Evolutionary conservation across 1,140 invertebrate genomes (phyloP).

Genomic region (Amyelois transitella): DNA sequence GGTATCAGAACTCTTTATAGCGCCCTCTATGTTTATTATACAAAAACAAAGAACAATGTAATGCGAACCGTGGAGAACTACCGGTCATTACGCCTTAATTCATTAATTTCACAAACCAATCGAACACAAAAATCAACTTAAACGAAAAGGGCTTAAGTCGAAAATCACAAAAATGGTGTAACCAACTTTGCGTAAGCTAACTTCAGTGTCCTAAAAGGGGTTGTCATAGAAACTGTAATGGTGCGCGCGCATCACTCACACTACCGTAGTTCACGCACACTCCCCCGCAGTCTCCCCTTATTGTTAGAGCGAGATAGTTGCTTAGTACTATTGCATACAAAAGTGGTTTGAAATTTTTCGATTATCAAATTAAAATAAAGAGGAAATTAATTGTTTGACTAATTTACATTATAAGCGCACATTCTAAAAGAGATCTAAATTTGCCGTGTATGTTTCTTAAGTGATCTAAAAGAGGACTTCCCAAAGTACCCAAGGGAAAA

Average conservation of each 20-base stretch:
- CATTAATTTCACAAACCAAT: constrained; percentile 12
- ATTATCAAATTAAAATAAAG: no score
- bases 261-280: constrained; percentile 26
- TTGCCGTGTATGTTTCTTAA: no score
- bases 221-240: constrained; percentile 72
- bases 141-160: constrained; percentile 7
- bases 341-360: constrained; percentile 18
- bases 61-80: constrained; percentile 60
- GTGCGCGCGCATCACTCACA: constrained; percentile 65
- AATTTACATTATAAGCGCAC: background rate
- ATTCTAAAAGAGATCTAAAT: no score
- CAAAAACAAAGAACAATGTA: constrained; percentile 59
- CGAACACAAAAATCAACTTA: background rate
- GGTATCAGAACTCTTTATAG: background rate
- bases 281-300: constrained; percentile 36
- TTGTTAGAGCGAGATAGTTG: constrained; percentile 41
- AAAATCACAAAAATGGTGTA: constrained; percentile 13
- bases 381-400: no score
- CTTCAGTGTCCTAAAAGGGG: constrained; percentile 59
- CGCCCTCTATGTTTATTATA: constrained; percentile 29
- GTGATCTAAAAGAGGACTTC: no score
- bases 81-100: constrained; percentile 66
- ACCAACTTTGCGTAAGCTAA: constrained; percentile 60
- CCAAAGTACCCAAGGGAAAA: no score
- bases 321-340: constrained; percentile 34